Evolutionary conservation across 2,797 vertebrate species (phyloP).

Genomic region (Buceros bicornis): DNA sequence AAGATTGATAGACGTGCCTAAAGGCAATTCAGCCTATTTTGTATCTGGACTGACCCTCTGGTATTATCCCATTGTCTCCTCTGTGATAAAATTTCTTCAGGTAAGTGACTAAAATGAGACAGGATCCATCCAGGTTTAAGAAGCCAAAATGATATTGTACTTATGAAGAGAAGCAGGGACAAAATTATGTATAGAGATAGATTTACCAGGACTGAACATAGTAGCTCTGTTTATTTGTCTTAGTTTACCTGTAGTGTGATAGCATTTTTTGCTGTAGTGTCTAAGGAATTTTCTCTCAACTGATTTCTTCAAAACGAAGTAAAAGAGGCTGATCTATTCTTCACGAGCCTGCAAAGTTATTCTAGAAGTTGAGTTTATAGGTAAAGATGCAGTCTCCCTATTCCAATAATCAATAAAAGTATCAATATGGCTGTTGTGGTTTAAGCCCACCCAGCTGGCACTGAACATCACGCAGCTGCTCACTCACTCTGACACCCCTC

Average conservation of each 20-base stretch:
- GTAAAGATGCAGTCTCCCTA: not conserved
- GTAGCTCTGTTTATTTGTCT: not conserved
- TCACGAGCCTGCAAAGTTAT: not conserved
- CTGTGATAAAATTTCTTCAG: not conserved
- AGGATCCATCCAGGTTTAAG: not conserved
- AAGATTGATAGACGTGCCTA: slow-evolving; percentile 8
- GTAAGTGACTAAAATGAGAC: slow-evolving; percentile 7
- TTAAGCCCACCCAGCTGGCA: too few species aligned
- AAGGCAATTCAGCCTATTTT: slow-evolving; percentile 11
- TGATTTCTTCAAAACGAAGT: not conserved
- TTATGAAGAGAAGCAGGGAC: not conserved
- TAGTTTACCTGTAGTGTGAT: not conserved
- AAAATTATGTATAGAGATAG: not conserved
- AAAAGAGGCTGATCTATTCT: not conserved
- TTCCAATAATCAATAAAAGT: not conserved
- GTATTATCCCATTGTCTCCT: not conserved
- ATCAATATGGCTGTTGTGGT: not conserved
- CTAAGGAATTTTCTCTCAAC: not conserved
- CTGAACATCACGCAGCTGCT: too few species aligned
- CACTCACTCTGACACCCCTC: too few species aligned
- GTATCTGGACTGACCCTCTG: not conserved
- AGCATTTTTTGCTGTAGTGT: not conserved
- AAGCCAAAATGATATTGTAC: not conserved
- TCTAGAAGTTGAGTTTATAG: not conserved
- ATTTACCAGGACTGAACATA: not conserved